phyloP scores from a whole-genome alignment of 2,888 invertebrate genomes.

The Ochropleura plecta region DNA sequence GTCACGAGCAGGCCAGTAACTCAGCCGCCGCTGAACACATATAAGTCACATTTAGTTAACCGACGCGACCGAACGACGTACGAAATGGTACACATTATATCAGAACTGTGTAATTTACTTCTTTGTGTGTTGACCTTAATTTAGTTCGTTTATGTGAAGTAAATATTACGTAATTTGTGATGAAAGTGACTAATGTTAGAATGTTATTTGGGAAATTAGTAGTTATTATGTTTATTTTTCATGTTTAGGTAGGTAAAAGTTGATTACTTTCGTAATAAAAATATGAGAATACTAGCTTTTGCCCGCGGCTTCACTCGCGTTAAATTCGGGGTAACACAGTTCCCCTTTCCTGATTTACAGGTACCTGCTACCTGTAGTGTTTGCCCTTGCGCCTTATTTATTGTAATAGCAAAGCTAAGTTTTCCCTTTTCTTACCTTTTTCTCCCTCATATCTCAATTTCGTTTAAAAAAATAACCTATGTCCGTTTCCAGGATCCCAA shows the following conservation, averaged over 20 bases:
- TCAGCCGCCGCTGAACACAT: slow-evolving; percentile 65
- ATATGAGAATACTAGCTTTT: neutral
- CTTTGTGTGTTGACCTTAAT: slow-evolving; percentile 44
- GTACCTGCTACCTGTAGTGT: too few species aligned
- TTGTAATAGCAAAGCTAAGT: too few species aligned
- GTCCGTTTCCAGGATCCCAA: too few species aligned
- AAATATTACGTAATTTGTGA: slow-evolving; percentile 35
- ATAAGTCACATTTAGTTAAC: slow-evolving; percentile 58
- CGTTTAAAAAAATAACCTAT: too few species aligned
- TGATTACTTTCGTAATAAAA: neutral
- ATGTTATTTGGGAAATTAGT: slow-evolving; percentile 25
- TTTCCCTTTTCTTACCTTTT: too few species aligned
- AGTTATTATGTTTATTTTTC: slow-evolving; percentile 6
- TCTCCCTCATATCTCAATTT: too few species aligned
- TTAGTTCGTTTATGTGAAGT: slow-evolving; percentile 23
- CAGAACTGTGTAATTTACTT: slow-evolving; percentile 25
- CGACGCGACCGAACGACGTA: slow-evolving; percentile 42
- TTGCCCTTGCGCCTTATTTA: too few species aligned
- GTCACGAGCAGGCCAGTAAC: slow-evolving; percentile 69
- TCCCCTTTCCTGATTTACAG: too few species aligned
- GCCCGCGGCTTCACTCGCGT: too few species aligned
- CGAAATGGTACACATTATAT: slow-evolving; percentile 43
- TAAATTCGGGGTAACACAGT: too few species aligned
- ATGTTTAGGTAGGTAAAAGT: neutral
- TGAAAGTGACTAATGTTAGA: slow-evolving; percentile 31